Evolutionary conservation across 2,113 vertebrate species (phyloP), one percentile per base, ranked within the genome.

Genomic region (Procavia capensis): DNA sequence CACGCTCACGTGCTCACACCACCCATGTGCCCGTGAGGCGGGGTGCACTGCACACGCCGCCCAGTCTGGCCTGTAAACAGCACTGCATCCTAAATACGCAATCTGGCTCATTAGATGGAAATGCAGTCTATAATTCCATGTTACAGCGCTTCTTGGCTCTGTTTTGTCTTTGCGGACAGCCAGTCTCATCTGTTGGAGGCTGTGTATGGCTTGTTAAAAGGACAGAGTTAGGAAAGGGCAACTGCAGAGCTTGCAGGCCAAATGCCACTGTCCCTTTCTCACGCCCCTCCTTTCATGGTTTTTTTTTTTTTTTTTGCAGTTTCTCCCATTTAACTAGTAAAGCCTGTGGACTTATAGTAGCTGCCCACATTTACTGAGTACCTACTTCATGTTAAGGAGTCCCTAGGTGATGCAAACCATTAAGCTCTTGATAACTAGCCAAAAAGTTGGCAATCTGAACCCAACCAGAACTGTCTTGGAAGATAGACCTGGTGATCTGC

Each of bases 101-200:
- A 88, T 47, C 88, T 68, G 63, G 47, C 94, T 93, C 75, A 9
- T 59, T n/a, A 90, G 63, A 74, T 80, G 78, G 83, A 91, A 64
- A 79, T 1, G 54, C 5, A 1, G 54, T 7, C 90, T 54, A 2
- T 70, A 29, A 80, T 84, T 89, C 75, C 68, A 20, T 13, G 45
- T 82, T 54, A 25, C 27, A 2, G n/a, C 3, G n/a, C 92, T 92
- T 97, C 68, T 64, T 36, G 94, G 92, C 87, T 91, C 6, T 27
- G 76, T 78, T 79, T 75, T 36, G 94, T 79, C 84, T 89, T 85
- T 50, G 93, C 95, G 88, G 88, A 95, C 29, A n/a, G 31, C 54
- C 64, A 87, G 36, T 68, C 90, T 75, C 93, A 41, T 43, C 90
- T 66, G 50, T 3, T 25, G n/a, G 84, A 91, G 66, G 41, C 80